phyloP scores from a whole-genome alignment of 2,888 invertebrate genomes.

The Drosophila buzzatii region DNA sequence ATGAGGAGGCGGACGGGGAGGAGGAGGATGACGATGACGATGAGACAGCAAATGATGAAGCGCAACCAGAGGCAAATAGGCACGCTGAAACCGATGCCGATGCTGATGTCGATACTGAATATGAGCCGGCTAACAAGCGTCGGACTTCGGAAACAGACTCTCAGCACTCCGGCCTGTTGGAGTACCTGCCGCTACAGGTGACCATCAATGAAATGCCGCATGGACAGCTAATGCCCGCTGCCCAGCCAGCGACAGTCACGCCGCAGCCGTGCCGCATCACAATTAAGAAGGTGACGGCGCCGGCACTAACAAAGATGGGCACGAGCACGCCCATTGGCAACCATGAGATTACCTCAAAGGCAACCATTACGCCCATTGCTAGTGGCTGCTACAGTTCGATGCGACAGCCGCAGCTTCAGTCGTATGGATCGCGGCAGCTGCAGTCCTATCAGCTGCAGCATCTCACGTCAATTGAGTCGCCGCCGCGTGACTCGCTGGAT shows the following conservation, averaged over 20 bases:
- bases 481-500: conserved; percentile 67
- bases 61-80: background rate
- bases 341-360: conserved; percentile 69
- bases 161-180: conserved; percentile 73
- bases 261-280: conserved; percentile 74
- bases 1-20: conserved; percentile 38
- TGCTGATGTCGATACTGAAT: conserved; percentile 39
- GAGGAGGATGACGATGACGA: conserved; percentile 48
- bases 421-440: conserved; percentile 45
- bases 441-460: conserved; percentile 59
- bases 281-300: conserved; percentile 69
- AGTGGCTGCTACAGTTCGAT: conserved; percentile 40
- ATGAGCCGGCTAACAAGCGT: conserved; percentile 58
- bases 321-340: conserved; percentile 14
- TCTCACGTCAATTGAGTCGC: conserved; percentile 27
- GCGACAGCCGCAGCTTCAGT: conserved; percentile 36
- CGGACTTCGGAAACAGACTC: conserved; percentile 71
- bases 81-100: conserved; percentile 25
- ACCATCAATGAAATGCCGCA: conserved; percentile 74
- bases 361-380: conserved; percentile 73
- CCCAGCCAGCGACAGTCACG: conserved; percentile 25
- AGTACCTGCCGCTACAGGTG: conserved; percentile 69
- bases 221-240: conserved; percentile 27
- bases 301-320: conserved; percentile 24
- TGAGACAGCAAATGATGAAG: conserved; percentile 17